Conservation (phyloP, 2,797 vertebrate species). For the Esox masquinongy region DNA sequence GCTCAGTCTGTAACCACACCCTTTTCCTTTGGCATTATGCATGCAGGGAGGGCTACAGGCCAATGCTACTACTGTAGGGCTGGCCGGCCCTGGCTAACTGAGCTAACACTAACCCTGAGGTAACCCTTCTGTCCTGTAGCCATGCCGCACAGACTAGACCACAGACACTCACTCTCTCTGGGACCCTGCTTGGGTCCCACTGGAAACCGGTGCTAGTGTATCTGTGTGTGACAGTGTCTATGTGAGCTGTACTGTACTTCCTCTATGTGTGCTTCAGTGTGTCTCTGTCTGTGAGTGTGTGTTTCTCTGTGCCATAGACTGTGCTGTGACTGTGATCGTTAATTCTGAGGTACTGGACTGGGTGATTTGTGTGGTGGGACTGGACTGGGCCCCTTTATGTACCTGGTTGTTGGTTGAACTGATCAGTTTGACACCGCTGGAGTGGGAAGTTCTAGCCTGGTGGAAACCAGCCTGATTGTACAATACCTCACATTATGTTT, state of each 20-base stretch:
- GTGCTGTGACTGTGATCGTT: conserved; percentile 69
- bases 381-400: conserved; percentile 27
- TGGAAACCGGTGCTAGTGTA: conserved; percentile 50
- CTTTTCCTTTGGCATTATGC: conserved; percentile 85
- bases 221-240: conserved; percentile 65
- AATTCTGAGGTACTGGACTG: conserved; percentile 46
- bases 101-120: conserved; percentile 71
- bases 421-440: background rate
- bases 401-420: background rate
- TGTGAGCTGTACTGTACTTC: conserved; percentile 57
- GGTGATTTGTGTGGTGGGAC: conserved; percentile 41
- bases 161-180: conserved; percentile 68
- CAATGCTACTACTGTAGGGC: conserved; percentile 71
- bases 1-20: conserved; percentile 78
- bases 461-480: background rate
- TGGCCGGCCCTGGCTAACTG: conserved; percentile 74
- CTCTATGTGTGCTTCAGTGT: conserved; percentile 67
- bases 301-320: conserved; percentile 60
- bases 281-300: conserved; percentile 51
- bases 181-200: conserved; percentile 59
- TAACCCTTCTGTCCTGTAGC: conserved; percentile 71
- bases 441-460: background rate
- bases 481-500: background rate
- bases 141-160: conserved; percentile 26
- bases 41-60: conserved; percentile 85